Evolutionary conservation across 1,140 invertebrate genomes (phyloP).

Genomic region (Panagrolaimus sp.): DNA sequence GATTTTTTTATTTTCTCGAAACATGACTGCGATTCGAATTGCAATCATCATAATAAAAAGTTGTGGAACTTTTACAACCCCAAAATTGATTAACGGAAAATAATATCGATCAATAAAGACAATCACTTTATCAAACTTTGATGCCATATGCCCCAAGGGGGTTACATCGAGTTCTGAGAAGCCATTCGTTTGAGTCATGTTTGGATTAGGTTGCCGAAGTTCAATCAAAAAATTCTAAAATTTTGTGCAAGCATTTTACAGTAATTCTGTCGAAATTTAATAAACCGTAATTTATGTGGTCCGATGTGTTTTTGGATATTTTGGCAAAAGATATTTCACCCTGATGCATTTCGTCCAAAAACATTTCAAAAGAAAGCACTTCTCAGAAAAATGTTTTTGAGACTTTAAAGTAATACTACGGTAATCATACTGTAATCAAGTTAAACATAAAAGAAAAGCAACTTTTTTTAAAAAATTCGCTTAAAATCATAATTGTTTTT

Average conservation of each 20-base stretch:
- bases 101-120: conserved; percentile 9
- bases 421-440: no score
- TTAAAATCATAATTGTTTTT: no score
- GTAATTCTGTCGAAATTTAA: not conserved
- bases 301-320: no score
- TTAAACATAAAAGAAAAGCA: no score
- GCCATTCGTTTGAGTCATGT: not conserved
- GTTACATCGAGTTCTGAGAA: not conserved
- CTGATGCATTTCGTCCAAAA: no score
- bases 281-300: no score
- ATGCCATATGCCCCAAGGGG: not conserved
- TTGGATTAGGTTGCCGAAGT: not conserved
- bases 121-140: not conserved
- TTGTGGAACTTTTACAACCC: conserved; percentile 9
- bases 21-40: conserved; percentile 11
- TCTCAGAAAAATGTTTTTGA: no score
- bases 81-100: conserved; percentile 4
- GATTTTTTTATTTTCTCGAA: not conserved
- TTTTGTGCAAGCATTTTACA: not conserved
- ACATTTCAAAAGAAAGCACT: no score
- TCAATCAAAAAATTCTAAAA: not conserved
- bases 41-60: conserved; percentile 12
- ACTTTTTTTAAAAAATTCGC: no score
- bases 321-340: no score
- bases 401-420: no score